Percentiles rank a stretch among this genome's conserved stretches.
Evolutionary conservation across 92 coral and sea anemone species (phyloP).

Genomic region (Siderastrea siderea): DNA sequence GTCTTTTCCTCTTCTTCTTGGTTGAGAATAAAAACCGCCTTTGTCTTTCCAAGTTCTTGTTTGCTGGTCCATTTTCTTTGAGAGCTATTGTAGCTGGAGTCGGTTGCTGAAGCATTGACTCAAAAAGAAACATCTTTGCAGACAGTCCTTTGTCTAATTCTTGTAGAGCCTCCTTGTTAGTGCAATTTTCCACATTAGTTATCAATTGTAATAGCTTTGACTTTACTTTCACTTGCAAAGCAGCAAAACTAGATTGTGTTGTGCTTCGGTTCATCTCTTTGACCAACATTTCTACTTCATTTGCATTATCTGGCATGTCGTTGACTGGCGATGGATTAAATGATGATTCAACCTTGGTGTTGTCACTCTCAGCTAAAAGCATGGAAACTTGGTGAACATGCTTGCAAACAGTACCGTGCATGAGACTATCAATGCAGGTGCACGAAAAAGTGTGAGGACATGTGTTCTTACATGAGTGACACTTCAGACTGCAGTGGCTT

Average conservation of each 20-base stretch:
- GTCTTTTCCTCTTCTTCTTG: slow-evolving; percentile 38
- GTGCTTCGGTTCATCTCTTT: slow-evolving; percentile 1
- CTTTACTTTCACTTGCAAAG: slow-evolving; percentile 15
- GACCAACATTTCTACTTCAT: neutral
- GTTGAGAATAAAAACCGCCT: slow-evolving; percentile 50
- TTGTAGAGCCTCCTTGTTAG: slow-evolving; percentile 27
- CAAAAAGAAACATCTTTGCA: slow-evolving; percentile 40
- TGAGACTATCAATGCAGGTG: slow-evolving; percentile 51
- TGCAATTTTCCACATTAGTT: slow-evolving; percentile 43
- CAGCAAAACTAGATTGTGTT: neutral
- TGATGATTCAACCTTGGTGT: neutral
- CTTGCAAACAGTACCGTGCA: slow-evolving; percentile 46
- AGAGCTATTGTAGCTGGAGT: slow-evolving; percentile 21
- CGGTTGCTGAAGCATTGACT: slow-evolving; percentile 37
- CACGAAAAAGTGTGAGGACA: slow-evolving; percentile 45
- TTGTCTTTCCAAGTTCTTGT: slow-evolving; percentile 66
- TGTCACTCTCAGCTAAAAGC: neutral
- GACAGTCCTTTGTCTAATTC: slow-evolving; percentile 53
- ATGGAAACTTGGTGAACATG: slow-evolving; percentile 50
- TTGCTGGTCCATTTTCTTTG: slow-evolving; percentile 49
- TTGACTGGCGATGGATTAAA: neutral
- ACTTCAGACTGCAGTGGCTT: no score
- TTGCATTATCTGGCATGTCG: slow-evolving; percentile 1
- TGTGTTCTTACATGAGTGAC: slow-evolving; percentile 3
- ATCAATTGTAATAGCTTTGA: slow-evolving; percentile 32